A percentile compares a stretch with the other conserved stretches of the same genome.
phyloP scores from a whole-genome alignment of 2,888 invertebrate genomes.

The Germaria angustata region DNA sequence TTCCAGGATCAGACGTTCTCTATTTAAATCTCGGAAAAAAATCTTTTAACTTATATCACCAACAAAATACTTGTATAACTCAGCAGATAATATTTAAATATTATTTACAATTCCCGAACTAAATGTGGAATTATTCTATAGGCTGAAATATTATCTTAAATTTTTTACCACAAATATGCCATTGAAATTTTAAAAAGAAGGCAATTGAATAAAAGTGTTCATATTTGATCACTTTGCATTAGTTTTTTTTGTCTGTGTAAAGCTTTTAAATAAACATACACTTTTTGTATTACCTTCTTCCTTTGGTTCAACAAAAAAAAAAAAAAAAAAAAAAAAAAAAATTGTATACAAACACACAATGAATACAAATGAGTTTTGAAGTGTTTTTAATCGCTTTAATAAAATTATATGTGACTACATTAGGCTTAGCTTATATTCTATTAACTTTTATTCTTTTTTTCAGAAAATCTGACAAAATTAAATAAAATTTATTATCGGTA shows the following conservation, averaged over 20 bases:
- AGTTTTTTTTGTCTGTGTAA: background rate
- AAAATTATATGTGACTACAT: conserved; percentile 12
- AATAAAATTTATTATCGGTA: background rate
- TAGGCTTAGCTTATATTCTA: background rate
- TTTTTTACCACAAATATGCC: too few species aligned
- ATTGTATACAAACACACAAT: conserved; percentile 14
- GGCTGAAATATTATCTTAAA: too few species aligned
- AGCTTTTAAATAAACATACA: background rate
- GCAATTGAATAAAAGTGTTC: too few species aligned
- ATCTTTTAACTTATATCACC: too few species aligned
- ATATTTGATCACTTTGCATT: background rate
- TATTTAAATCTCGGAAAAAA: too few species aligned
- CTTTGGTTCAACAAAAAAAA: background rate
- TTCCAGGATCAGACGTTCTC: too few species aligned
- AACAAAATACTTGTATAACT: too few species aligned
- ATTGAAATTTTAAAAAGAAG: too few species aligned
- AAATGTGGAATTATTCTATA: too few species aligned
- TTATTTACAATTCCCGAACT: too few species aligned
- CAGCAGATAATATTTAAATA: too few species aligned
- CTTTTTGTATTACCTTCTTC: background rate
- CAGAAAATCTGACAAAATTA: background rate
- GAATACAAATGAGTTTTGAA: conserved; percentile 28
- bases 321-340: background rate
- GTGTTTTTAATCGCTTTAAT: conserved; percentile 11
- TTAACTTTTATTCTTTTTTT: background rate